Percentiles rank a stretch among this genome's conserved stretches.
phyloP scores from a whole-genome alignment of 2,797 vertebrate species.

The Podarcis lilfordi region DNA sequence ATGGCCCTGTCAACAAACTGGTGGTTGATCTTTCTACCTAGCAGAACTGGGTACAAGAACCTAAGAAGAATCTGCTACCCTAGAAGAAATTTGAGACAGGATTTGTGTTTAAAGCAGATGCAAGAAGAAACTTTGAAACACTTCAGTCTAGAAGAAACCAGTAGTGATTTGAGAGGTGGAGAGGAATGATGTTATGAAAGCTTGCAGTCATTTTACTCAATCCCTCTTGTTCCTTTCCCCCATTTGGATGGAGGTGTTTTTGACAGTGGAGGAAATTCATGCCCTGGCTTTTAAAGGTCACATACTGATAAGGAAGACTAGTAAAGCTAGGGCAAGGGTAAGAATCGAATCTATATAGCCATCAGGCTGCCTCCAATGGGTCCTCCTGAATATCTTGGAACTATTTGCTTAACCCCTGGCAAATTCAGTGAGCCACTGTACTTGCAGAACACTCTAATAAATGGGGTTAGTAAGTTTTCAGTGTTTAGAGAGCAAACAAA shows the following conservation, averaged over 20 bases:
- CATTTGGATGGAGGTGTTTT: background rate
- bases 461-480: background rate
- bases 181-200: background rate
- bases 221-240: background rate
- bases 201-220: background rate
- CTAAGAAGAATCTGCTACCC: background rate
- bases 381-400: background rate
- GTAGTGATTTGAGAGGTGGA: background rate
- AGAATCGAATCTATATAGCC: background rate
- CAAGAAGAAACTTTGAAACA: background rate
- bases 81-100: background rate
- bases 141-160: background rate
- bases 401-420: background rate
- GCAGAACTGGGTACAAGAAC: background rate
- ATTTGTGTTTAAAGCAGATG: background rate
- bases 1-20: background rate
- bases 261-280: background rate
- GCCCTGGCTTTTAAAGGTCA: background rate
- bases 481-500: background rate
- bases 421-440: background rate
- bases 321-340: too few species aligned
- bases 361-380: background rate
- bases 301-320: background rate
- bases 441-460: background rate
- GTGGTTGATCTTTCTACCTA: background rate